Percentiles rank a stretch among this genome's conserved stretches.
Conservation (phyloP, 2,113 vertebrate species). For the Cygnus buccinator region DNA sequence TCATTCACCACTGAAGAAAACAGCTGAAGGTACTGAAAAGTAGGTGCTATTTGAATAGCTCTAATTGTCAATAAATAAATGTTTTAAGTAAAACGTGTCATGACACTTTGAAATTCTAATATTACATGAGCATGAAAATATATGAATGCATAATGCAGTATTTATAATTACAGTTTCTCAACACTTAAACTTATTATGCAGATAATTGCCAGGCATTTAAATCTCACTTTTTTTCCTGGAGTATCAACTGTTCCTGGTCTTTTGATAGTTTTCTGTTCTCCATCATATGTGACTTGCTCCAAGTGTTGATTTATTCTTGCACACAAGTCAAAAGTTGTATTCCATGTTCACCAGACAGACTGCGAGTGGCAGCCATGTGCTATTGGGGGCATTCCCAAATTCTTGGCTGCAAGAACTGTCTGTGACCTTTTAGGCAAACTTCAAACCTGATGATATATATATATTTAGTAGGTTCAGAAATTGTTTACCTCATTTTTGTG, state of each 20-base stretch:
- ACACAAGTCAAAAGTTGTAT: not conserved
- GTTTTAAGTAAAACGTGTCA: slow-evolving; percentile 33
- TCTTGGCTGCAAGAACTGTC: not conserved
- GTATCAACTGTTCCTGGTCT: not conserved
- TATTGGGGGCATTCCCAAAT: rapidly evolving
- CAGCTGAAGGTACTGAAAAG: not conserved
- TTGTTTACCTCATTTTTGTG: not conserved
- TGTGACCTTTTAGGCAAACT: not conserved
- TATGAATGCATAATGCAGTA: not conserved
- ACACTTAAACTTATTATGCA: not conserved
- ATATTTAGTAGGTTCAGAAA: not conserved
- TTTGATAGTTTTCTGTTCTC: not conserved
- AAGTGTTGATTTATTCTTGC: not conserved
- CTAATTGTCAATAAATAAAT: not conserved
- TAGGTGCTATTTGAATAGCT: not conserved
- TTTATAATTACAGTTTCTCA: slow-evolving; percentile 28
- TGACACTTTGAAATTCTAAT: not conserved
- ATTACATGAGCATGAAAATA: not conserved
- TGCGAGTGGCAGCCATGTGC: not conserved
- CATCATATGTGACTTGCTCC: not conserved
- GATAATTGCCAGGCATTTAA: not conserved
- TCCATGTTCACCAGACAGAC: rapidly evolving
- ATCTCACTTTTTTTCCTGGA: not conserved
- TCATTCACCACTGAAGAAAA: not conserved
- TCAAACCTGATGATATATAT: not conserved